Evolutionary conservation across 2,113 vertebrate species (phyloP), one percentile per base, ranked within the genome.

Genomic region (Hydrolagus affinis): DNA sequence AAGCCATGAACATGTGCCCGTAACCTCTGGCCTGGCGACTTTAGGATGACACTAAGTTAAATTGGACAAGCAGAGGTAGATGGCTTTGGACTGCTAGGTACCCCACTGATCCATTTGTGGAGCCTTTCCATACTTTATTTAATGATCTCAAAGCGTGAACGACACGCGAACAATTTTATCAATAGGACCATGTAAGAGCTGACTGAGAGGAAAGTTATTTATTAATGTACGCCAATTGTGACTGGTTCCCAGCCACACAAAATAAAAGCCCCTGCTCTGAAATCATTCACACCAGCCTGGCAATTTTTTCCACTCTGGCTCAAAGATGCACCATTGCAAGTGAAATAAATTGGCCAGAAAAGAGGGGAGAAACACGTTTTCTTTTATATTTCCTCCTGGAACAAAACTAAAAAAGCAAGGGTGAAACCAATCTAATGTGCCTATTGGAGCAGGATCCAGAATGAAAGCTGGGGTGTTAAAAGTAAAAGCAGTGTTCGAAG

Each of bases 111-210:
- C 89, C 89, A 88, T 93, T 93, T 90, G 88, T 90, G 91, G 89
- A 90, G 87, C 88, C 88, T 90, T 90, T 91, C 90, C 88, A 89
- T 89, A 89, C 90, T 89, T 89, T 89, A 89, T 94, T 94, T 93
- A 93, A 94, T 92, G 92, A 95, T 93, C 92, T 95, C 96, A 96
- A 93, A 95, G 95, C 94, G 93, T 94, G 94, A 96, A 95, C 94
- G 96, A 96, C 97, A 97, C 96, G 96, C 96, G 96, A 98, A 95
- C 95, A 94, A 94, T 95, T 95, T 95, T 93, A 91, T 98, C 95
- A 97, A 96, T 95, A 93, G 95, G 88, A 92, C 94, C 92, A 94
- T 94, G 94, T 94, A 95, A 95, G 94, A 93, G 93, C 95, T 92
- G 94, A 91, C 94, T 96, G 95, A 92, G 94, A 94, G 91, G 90